phyloP scores from a whole-genome alignment of 2,888 invertebrate genomes.

The Allygus modestus region DNA sequence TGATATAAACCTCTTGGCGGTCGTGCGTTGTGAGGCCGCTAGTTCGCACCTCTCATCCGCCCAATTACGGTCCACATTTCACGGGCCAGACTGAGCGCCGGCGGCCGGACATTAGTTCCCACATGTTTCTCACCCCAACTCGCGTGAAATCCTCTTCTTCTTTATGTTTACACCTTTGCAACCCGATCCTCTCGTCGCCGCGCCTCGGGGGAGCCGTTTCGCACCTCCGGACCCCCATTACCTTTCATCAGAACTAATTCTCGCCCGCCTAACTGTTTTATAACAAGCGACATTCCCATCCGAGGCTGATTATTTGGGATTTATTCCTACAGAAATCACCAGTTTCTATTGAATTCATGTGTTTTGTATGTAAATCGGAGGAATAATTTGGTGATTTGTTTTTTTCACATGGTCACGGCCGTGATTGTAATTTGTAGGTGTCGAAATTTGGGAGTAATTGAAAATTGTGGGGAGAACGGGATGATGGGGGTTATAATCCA shows the following conservation, averaged over 20 bases:
- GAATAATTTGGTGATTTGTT: conserved; percentile 46
- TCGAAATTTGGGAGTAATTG: conserved; percentile 32
- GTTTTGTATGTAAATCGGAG: conserved; percentile 37
- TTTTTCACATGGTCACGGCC: not conserved
- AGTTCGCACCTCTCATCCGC: not conserved
- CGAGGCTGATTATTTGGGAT: conserved; percentile 47
- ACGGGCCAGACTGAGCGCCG: conserved; percentile 1
- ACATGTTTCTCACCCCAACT: conserved; percentile 47
- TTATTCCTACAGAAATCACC: conserved; percentile 37
- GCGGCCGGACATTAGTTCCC: conserved; percentile 43
- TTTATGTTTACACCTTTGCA: conserved; percentile 56
- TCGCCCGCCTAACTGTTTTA: conserved; percentile 47
- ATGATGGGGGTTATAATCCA: not conserved
- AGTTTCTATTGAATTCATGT: conserved; percentile 45
- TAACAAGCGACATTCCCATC: conserved; percentile 57
- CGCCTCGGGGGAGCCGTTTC: conserved; percentile 35
- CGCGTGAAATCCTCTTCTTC: conserved; percentile 40
- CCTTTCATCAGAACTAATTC: conserved; percentile 57
- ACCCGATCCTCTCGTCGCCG: conserved; percentile 5
- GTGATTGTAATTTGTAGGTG: conserved; percentile 6
- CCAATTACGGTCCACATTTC: conserved; percentile 24
- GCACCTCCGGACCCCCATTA: conserved; percentile 37
- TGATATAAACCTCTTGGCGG: too few species aligned
- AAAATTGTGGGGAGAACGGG: not conserved
- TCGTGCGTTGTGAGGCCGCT: too few species aligned